A percentile compares a stretch with the other conserved stretches of the same genome.
Conservation (phyloP, 2,888 invertebrate species). For the Steromphala cineraria region DNA sequence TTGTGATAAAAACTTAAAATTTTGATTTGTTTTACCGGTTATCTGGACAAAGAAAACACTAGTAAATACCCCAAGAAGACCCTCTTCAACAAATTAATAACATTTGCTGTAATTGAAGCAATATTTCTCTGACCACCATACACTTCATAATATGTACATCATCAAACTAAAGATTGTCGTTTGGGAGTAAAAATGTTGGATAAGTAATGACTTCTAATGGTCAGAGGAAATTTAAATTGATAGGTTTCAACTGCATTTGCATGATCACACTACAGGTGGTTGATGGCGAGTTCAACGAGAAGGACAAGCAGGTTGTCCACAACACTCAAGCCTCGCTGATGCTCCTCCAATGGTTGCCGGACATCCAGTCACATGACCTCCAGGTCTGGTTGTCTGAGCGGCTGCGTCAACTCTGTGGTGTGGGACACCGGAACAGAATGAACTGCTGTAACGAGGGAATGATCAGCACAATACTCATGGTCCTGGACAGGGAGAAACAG, state of each 20-base stretch:
- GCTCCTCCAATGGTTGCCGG: slow-evolving; percentile 78
- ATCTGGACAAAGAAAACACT: no score
- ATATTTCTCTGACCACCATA: no score
- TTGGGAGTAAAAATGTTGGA: no score
- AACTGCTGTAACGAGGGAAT: slow-evolving; percentile 78
- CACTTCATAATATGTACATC: no score
- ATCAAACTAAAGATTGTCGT: slow-evolving; percentile 57
- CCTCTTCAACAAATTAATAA: no score
- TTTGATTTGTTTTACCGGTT: no score
- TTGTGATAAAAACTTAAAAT: no score
- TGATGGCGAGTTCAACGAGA: slow-evolving; percentile 53
- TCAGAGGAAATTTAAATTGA: no score
- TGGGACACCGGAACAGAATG: slow-evolving; percentile 77
- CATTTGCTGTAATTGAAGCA: no score
- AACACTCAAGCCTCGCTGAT: slow-evolving; percentile 78
- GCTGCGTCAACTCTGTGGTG: slow-evolving; percentile 70
- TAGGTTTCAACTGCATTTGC: no score
- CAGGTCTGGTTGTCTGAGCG: slow-evolving; percentile 76
- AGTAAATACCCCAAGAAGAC: no score
- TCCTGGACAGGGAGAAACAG: slow-evolving; percentile 75
- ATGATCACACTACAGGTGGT: slow-evolving; percentile 50
- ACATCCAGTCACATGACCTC: slow-evolving; percentile 73
- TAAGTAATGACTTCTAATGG: no score
- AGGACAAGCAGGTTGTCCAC: slow-evolving; percentile 58
- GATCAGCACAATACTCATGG: slow-evolving; percentile 77